A percentile compares a stretch with the other conserved stretches of the same genome.
Evolutionary conservation across 1,140 invertebrate species (phyloP).

Genomic region (Anastatus disparis): DNA sequence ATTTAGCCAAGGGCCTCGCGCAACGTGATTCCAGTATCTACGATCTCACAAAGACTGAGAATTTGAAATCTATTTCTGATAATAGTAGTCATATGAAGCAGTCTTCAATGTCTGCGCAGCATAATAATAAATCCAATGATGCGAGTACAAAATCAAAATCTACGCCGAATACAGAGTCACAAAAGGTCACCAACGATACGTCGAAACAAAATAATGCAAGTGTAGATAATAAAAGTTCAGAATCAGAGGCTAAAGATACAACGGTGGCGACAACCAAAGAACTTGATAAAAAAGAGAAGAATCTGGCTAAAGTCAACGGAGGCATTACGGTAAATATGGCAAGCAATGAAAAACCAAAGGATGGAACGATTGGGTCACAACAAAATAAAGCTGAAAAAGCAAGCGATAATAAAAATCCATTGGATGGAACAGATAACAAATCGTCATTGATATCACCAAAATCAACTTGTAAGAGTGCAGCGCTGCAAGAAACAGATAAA

Average conservation of each 20-base stretch:
- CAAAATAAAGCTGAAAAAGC: slow-evolving; percentile 11
- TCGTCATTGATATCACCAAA: not conserved
- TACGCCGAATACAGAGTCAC: too few relatives aligned
- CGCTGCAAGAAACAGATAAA: slow-evolving; percentile 12
- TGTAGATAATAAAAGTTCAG: too few relatives aligned
- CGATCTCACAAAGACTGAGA: slow-evolving; percentile 17
- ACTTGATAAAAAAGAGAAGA: slow-evolving; percentile 29
- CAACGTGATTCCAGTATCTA: slow-evolving; percentile 37
- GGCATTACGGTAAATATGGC: slow-evolving; percentile 14
- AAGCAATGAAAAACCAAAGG: slow-evolving; percentile 29
- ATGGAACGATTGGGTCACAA: not conserved
- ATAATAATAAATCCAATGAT: too few relatives aligned
- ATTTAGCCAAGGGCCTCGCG: slow-evolving; percentile 42
- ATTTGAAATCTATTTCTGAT: not conserved
- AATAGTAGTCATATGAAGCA: too few relatives aligned
- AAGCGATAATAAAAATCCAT: slow-evolving; percentile 34
- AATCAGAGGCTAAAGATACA: not conserved
- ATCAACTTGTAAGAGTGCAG: not conserved
- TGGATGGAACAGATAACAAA: slow-evolving; percentile 30
- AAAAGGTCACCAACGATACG: too few relatives aligned
- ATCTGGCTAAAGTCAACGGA: slow-evolving; percentile 40
- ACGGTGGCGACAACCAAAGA: slow-evolving; percentile 22
- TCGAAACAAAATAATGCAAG: too few relatives aligned
- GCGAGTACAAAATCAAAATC: not conserved
- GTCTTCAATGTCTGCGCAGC: too few relatives aligned